These are phyloP conservation scores for Drosophila antonietae DNA, from an alignment of 2,888 invertebrate genomes.

Conservation along the genomic window DNA sequence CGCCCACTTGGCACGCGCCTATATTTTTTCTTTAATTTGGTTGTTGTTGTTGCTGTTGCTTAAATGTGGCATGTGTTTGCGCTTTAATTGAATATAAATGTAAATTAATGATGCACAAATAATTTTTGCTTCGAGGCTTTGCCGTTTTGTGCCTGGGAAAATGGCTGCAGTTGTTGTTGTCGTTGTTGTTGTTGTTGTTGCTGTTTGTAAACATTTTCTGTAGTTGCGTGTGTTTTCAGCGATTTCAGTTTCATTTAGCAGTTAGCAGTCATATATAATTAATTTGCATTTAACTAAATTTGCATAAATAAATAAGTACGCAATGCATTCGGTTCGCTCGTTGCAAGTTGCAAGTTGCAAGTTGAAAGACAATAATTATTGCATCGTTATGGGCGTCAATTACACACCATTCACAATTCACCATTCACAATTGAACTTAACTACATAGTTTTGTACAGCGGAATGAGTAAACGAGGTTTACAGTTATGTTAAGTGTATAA, in stretches of 20 bases:
- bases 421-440: constrained; percentile 45
- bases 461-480: constrained; percentile 13
- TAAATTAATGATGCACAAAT: constrained; percentile 80
- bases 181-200: constrained; percentile 23
- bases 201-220: constrained; percentile 64
- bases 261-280: constrained; percentile 72
- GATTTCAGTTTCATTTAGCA: constrained; percentile 56
- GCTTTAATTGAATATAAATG: constrained; percentile 79
- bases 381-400: constrained; percentile 38
- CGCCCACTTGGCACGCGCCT: constrained; percentile 64
- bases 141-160: constrained; percentile 35
- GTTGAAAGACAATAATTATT: constrained; percentile 34
- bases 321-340: constrained; percentile 43
- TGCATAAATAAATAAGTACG: constrained; percentile 78
- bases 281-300: constrained; percentile 80
- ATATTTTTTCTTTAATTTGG: constrained; percentile 15
- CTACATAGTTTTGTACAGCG: constrained; percentile 37
- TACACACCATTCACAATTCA: constrained; percentile 25
- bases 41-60: neutral
- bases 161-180: constrained; percentile 28
- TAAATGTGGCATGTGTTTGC: constrained; percentile 65
- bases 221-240: constrained; percentile 40
- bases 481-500: constrained; percentile 28
- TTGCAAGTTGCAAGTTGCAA: constrained; percentile 26
- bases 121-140: constrained; percentile 75